Base-by-base conservation (phyloP, 2,113 vertebrate genomes). In the Balaeniceps rex region DNA sequence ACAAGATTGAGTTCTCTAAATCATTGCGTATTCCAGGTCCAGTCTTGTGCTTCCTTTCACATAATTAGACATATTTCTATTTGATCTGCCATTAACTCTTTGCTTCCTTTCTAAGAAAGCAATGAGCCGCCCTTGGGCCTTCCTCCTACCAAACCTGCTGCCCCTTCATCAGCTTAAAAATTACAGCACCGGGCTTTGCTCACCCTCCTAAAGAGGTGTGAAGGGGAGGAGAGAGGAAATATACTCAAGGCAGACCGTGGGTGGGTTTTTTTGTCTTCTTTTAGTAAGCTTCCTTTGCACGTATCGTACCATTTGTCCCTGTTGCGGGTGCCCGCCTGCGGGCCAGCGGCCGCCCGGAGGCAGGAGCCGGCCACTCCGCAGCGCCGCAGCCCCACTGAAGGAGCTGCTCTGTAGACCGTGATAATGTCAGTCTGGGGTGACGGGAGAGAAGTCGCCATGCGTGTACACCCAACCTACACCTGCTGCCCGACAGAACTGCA, bases 251-350 rank as follows among this genome's bases (percentile, higher is more conserved):
- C 7, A 36, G 33, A 60, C 12, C 6, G 15, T 5, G 11, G 28
- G 25, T 42, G 38, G 47, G 4, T 0, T 25, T 75, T 58, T 36
- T 55, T 11, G n/a, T 51, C 14, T 26, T 49, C 14, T 65, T 83
- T 74, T 23, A 36, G 8, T 10, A 31, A 57, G 26, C 11, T 29
- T 72, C 49, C 40, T 93, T 42, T 38, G n/a, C 29, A 55, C 0
- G 0, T 71, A 81, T 18, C 9, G 2, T 11, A 21, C 24, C 12
- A 69, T 29, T 57, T 78, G 69, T 54, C 23, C 40, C 51, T 23
- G 10, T n/a, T 54, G 47, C 0, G 0, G 10, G 8, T 46, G 46
- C 17, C 17, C 0, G 0, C 34, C 38, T 15, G 42, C 0, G 0
- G 38, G 58, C 66, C 33, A 74, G 40, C 3, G 0, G 72, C 29